phyloP scores from a whole-genome alignment of 1,140 invertebrate genomes.

The Macrobrachium rosenbergii region DNA sequence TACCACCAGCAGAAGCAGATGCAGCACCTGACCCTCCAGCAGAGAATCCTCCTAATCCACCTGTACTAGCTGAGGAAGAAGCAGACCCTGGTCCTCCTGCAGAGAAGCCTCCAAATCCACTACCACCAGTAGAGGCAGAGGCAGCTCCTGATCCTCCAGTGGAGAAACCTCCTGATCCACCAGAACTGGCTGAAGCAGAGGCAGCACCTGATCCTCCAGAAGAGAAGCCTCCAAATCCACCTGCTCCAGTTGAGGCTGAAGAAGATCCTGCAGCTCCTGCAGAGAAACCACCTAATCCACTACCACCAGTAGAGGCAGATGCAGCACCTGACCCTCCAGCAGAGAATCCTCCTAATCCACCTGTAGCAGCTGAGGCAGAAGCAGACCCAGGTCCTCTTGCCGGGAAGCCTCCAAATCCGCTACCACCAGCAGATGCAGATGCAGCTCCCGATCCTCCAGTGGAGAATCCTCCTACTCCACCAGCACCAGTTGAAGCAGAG shows the following conservation, averaged over 20 bases:
- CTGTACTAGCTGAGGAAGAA: background rate
- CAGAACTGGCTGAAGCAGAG: background rate
- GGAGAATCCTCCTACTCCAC: background rate
- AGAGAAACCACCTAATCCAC: constrained; percentile 9
- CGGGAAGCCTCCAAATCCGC: background rate
- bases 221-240: constrained; percentile 4
- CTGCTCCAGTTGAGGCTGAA: background rate
- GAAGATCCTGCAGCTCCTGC: background rate
- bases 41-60: constrained; percentile 4
- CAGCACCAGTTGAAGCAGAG: background rate
- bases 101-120: background rate
- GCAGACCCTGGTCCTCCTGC: background rate
- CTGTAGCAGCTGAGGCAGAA: background rate
- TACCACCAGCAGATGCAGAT: background rate
- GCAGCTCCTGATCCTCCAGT: background rate
- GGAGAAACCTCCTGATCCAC: background rate
- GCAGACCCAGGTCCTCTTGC: background rate
- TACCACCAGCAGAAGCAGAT: background rate
- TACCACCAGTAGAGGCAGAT: background rate
- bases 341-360: background rate
- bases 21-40: background rate
- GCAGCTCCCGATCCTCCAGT: background rate
- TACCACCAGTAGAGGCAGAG: background rate
- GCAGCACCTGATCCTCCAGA: background rate
- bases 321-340: background rate